phyloP scores from a whole-genome alignment of 1,140 invertebrate genomes.

The Helicoverpa armigera region DNA sequence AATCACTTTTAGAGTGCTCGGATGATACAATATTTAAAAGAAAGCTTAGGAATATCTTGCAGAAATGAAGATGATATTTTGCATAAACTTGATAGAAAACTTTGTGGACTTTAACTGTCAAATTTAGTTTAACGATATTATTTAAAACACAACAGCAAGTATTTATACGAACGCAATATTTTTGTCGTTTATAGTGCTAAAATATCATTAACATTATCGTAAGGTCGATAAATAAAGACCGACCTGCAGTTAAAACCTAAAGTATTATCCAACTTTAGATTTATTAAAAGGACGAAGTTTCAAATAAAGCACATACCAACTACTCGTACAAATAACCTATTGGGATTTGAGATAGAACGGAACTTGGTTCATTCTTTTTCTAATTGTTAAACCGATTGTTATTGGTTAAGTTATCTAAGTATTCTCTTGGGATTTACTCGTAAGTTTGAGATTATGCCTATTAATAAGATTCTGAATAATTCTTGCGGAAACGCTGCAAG shows the following conservation, averaged over 20 bases:
- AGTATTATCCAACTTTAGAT: not conserved
- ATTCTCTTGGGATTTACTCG: not conserved
- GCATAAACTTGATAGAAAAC: not conserved
- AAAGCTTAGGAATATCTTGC: not conserved
- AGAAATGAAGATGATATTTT: conserved; percentile 5
- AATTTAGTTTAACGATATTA: not conserved
- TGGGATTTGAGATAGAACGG: conserved; percentile 1
- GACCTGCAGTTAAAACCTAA: not conserved
- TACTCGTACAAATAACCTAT: not conserved
- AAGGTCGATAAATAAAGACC: too few species aligned
- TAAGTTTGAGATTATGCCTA: too few species aligned
- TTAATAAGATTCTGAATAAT: too few species aligned
- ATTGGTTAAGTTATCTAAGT: too few species aligned
- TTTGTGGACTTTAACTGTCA: not conserved
- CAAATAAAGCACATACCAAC: not conserved
- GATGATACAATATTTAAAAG: not conserved
- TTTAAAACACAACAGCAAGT: too few species aligned
- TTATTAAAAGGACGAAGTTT: not conserved
- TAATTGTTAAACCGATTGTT: not conserved
- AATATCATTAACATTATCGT: too few species aligned
- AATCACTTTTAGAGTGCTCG: not conserved
- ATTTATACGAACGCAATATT: too few species aligned
- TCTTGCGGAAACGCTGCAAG: too few species aligned
- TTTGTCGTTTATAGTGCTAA: too few species aligned
- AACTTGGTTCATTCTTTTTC: conserved; percentile 6